Conservation (phyloP, 92 coral and sea anemone genomes). For the Epizoanthus ramosus region DNA sequence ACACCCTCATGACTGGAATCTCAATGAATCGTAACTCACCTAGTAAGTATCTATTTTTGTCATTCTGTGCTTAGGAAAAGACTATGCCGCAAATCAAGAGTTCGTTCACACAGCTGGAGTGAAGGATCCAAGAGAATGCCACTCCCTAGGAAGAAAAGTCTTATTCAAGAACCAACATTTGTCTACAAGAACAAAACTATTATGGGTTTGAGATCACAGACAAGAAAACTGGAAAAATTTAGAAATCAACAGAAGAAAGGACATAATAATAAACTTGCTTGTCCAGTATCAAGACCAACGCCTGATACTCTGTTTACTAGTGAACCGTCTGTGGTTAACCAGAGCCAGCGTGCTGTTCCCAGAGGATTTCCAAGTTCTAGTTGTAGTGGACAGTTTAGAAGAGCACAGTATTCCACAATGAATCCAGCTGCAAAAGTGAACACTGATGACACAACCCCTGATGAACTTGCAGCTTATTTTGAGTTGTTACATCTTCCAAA, state of each 20-base stretch:
- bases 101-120: conserved; percentile 45
- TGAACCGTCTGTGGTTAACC: neutral
- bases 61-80: conserved; percentile 52
- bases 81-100: conserved; percentile 44
- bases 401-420: conserved; percentile 47
- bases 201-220: conserved; percentile 13
- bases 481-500: conserved; percentile 94
- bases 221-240: conserved; percentile 10
- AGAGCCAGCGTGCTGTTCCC: neutral
- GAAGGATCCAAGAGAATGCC: conserved; percentile 35
- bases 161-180: conserved; percentile 81
- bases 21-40: no score
- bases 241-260: conserved; percentile 23
- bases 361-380: conserved; percentile 50
- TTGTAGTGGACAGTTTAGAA: conserved; percentile 89
- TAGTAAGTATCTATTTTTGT: neutral
- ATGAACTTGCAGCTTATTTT: conserved; percentile 96
- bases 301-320: conserved; percentile 25
- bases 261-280: neutral
- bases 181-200: conserved; percentile 64
- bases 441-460: conserved; percentile 97
- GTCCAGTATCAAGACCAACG: conserved; percentile 13
- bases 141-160: conserved; percentile 45
- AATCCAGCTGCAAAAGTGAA: conserved; percentile 63
- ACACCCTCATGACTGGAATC: no score